Evolutionary conservation across 2,888 invertebrate genomes (phyloP).

Genomic region (Limnephilus lunatus): DNA sequence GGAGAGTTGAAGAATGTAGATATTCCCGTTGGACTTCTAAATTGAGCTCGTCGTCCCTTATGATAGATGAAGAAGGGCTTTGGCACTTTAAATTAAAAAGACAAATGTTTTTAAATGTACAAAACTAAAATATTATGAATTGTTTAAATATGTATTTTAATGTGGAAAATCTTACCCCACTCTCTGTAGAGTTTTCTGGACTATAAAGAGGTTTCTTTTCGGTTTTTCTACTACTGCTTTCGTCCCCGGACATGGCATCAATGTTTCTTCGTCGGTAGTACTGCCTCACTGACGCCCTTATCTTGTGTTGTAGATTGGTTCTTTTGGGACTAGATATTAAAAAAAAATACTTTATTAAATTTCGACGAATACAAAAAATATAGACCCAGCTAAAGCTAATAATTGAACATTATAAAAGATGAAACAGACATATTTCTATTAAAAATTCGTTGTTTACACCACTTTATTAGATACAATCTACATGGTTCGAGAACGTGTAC

Average conservation of each 20-base stretch:
- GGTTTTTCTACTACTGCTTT: slow-evolving; percentile 65
- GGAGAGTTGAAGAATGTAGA: slow-evolving; percentile 55
- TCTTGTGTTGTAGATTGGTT: slow-evolving; percentile 58
- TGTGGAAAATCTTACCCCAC: slow-evolving; percentile 46
- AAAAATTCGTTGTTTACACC: too few relatives aligned
- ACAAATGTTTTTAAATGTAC: not conserved
- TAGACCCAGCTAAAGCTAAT: too few relatives aligned
- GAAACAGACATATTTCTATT: too few relatives aligned
- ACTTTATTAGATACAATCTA: too few relatives aligned
- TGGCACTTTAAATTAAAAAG: slow-evolving; percentile 42
- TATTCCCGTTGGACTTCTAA: slow-evolving; percentile 64
- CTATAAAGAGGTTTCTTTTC: slow-evolving; percentile 50
- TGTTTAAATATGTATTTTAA: not conserved
- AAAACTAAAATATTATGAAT: not conserved
- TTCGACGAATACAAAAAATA: too few relatives aligned
- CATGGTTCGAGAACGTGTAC: too few relatives aligned
- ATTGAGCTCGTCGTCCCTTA: slow-evolving; percentile 58
- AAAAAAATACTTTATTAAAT: too few relatives aligned
- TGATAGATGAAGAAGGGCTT: slow-evolving; percentile 49
- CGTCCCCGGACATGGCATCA: slow-evolving; percentile 73
- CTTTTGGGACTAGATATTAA: slow-evolving; percentile 57
- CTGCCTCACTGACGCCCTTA: slow-evolving; percentile 68
- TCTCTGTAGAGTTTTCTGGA: slow-evolving; percentile 44
- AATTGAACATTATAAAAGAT: too few relatives aligned
- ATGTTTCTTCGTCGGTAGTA: slow-evolving; percentile 71